Base-by-base conservation (phyloP, 1,140 invertebrate species). In the Apis dorsata region DNA sequence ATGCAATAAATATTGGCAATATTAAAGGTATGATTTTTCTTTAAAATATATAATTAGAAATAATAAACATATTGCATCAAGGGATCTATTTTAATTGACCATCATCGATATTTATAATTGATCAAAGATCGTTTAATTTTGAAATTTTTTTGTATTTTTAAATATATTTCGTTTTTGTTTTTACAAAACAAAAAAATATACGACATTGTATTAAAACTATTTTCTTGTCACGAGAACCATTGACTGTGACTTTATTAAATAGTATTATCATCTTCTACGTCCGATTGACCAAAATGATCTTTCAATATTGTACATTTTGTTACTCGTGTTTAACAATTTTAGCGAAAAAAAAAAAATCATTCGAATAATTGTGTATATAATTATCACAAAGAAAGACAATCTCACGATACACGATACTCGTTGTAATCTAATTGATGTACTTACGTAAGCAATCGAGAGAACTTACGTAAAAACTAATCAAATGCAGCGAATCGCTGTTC, bases 401-500 rank as follows among this genome's bases (percentile, higher is more conserved):
- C 65, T 44, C 53, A 70, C 1, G 75, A 68, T 44, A 55, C 21
- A 53, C 7, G 63, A 34, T 34, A 34, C 21, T 69, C 53, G 28
- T 17, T 21, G 28, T 78, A 59, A 78, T 78, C 34, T 70, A 59
- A 78, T 78, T 24, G 34, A 69, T 78, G 65, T 78, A 78, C 53
- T 78, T 78, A 68, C 51, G 63, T 78, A 70, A 78, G 34, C 53
- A 24, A 34, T 13, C 44, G 21, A 55, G 5, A 55, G 4, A 12
- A 44, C 66, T 79, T 79, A 70, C 66, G 55, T 60, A 60, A 79
- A 79, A 2, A 7, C 55, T 13, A 59, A 34, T 51, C 55, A 60
- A 70, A 57, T 51, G 21, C 34, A 49, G 53, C 34, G 21, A 78
- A 59, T 70, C 65, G 34, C 34, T 79, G 62, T 17, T 2, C 21